Percentiles rank a stretch among this genome's conserved stretches.
These are phyloP conservation scores for Drosophila tsacasi DNA, from an alignment of 1,140 invertebrate genomes.

Conservation along the genomic window DNA sequence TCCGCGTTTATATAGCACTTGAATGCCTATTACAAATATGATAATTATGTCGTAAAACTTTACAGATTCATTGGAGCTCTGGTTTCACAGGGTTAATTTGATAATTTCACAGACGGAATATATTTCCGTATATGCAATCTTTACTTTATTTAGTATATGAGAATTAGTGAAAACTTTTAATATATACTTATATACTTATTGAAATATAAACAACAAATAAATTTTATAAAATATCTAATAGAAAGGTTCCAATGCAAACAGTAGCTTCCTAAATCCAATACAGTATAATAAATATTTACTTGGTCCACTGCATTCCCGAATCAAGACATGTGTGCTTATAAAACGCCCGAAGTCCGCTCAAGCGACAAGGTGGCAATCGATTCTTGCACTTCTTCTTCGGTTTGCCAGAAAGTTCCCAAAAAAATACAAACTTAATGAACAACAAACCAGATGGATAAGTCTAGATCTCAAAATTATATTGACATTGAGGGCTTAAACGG, in stretches of 20 bases:
- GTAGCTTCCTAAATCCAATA: background rate
- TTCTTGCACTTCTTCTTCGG: too few relatives aligned
- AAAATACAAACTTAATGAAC: too few relatives aligned
- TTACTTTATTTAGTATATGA: background rate
- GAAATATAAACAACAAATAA: too few relatives aligned
- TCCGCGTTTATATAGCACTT: constrained; percentile 20
- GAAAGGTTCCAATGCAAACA: background rate
- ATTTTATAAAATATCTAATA: background rate
- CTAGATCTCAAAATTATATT: too few relatives aligned
- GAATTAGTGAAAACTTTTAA: background rate
- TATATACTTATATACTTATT: too few relatives aligned
- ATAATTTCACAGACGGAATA: background rate
- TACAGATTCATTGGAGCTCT: background rate
- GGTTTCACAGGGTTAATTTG: constrained; percentile 3
- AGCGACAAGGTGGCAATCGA: background rate
- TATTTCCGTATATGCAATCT: background rate
- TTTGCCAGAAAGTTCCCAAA: too few relatives aligned
- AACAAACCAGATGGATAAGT: too few relatives aligned
- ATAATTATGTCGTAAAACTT: constrained; percentile 5
- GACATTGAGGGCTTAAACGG: too few relatives aligned
- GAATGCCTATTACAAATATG: constrained; percentile 1
- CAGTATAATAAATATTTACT: background rate
- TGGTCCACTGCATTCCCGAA: background rate
- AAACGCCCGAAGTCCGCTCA: background rate
- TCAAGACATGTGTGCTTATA: background rate